Percentiles rank a stretch among this genome's conserved stretches.
Conservation (phyloP, 2,797 vertebrate genomes). For the Hypotaenidia philippensis region DNA sequence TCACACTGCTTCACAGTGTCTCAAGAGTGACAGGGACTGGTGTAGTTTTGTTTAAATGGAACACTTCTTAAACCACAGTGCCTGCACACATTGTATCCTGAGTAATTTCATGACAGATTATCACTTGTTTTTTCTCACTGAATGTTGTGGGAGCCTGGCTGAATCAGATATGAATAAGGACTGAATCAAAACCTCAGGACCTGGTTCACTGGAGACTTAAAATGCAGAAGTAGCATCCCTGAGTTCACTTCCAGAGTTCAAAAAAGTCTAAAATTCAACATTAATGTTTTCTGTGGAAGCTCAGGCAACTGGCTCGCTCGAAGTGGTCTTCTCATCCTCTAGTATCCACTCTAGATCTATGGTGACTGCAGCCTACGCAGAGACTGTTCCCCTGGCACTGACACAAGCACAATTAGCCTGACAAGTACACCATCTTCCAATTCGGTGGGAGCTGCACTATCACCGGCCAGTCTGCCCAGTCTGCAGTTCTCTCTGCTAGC, state of each 20-base stretch:
- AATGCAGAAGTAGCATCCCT: background rate
- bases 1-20: background rate
- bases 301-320: background rate
- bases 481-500: background rate
- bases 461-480: background rate
- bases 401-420: background rate
- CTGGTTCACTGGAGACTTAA: background rate
- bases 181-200: slow-evolving; percentile 18
- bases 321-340: background rate
- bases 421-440: background rate
- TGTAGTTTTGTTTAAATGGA: background rate
- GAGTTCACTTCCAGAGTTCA: background rate
- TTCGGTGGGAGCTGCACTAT: background rate
- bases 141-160: background rate
- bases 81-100: background rate
- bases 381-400: background rate
- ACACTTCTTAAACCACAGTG: background rate
- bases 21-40: background rate
- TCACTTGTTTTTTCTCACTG: background rate
- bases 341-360: background rate
- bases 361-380: background rate
- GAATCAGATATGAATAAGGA: background rate
- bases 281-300: background rate
- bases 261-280: background rate
- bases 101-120: background rate